A percentile compares a stretch with the other conserved stretches of the same genome.
Conservation (phyloP, 1,140 invertebrate genomes). For the Cydia splendana region DNA sequence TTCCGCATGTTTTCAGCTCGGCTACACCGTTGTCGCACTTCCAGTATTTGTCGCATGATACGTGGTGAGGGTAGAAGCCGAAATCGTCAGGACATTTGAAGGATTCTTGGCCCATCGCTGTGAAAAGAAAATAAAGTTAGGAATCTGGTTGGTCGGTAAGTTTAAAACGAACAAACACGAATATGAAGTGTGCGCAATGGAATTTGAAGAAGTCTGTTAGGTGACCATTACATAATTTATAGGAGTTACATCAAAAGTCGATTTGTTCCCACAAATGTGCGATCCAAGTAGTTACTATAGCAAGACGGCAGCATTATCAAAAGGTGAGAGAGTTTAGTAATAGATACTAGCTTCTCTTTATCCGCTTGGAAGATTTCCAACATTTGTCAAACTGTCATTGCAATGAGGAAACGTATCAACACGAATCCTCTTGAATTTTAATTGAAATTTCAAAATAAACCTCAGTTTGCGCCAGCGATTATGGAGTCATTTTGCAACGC, state of each 20-base stretch:
- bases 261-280: not conserved
- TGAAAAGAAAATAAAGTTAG: constrained; percentile 54
- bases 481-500: constrained; percentile 63
- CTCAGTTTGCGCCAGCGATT: constrained; percentile 55
- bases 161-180: not conserved
- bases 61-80: constrained; percentile 94
- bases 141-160: not conserved
- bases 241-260: not conserved
- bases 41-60: constrained; percentile 97
- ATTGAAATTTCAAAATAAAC: constrained; percentile 65
- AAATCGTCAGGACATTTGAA: constrained; percentile 97
- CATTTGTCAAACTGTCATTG: not conserved
- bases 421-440: constrained; percentile 60
- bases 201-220: not conserved
- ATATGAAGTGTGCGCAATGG: constrained; percentile 16
- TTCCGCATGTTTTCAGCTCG: constrained; percentile 95
- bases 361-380: constrained; percentile 40
- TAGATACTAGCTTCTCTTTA: not conserved
- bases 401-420: constrained; percentile 47
- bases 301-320: not conserved
- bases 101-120: constrained; percentile 86
- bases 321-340: not conserved
- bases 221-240: not conserved
- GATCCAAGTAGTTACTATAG: not conserved
- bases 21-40: constrained; percentile 94